phyloP scores from a whole-genome alignment of 2,113 vertebrate genomes.

The Corythornis madagascariensis region DNA sequence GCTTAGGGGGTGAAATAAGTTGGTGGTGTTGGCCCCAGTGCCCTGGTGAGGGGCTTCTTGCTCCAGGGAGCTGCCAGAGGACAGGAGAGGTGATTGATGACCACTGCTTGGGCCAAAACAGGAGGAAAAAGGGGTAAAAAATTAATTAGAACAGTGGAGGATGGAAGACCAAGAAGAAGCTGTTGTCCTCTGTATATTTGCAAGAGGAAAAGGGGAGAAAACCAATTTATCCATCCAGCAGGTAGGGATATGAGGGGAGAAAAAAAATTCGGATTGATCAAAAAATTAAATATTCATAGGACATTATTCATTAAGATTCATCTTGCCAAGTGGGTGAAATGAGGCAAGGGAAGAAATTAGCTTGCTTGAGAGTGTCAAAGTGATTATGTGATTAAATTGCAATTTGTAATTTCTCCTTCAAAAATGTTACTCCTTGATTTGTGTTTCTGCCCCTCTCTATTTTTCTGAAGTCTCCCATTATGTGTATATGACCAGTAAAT shows the following conservation, averaged over 20 bases:
- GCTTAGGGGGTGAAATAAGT: not conserved
- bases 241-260: constrained; percentile 63
- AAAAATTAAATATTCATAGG: constrained; percentile 86
- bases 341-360: constrained; percentile 85
- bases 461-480: not conserved
- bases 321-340: constrained; percentile 83
- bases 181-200: not conserved
- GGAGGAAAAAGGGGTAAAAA: not conserved
- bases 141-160: not conserved
- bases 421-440: constrained; percentile 78
- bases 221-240: constrained; percentile 66
- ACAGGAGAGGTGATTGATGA: not conserved
- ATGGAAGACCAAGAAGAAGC: not conserved
- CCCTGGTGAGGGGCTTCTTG: not conserved
- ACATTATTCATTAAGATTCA: constrained; percentile 86
- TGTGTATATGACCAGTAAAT: not conserved
- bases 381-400: constrained; percentile 87
- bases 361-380: constrained; percentile 87
- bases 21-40: accelerated
- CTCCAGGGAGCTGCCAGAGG: not conserved
- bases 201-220: not conserved
- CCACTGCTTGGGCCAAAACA: not conserved
- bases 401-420: constrained; percentile 85
- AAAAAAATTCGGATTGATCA: constrained; percentile 76
- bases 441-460: constrained; percentile 63